Evolutionary conservation across 2,113 vertebrate genomes (phyloP).

Genomic region (Spermophilus dauricus): DNA sequence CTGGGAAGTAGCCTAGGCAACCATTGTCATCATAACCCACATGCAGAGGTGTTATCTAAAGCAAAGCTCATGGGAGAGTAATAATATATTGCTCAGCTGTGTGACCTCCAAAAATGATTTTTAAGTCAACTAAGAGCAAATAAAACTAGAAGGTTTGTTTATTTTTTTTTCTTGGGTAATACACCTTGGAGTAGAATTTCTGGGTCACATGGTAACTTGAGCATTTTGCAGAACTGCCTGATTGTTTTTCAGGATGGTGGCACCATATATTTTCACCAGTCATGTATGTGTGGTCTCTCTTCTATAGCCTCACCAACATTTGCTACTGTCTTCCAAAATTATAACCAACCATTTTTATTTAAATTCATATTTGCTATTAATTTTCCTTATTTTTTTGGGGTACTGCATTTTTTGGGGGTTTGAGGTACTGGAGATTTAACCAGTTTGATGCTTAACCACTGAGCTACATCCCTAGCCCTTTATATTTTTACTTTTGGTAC

Average conservation of each 20-base stretch:
- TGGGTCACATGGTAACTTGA: conserved; percentile 38
- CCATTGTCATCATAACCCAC: neutral
- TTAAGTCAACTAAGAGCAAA: neutral
- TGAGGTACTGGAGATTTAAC: neutral
- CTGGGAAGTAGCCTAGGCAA: neutral
- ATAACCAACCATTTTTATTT: neutral
- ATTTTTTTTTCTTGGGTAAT: neutral
- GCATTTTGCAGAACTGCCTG: conserved; percentile 19
- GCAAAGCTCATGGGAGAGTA: neutral
- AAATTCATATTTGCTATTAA: conserved; percentile 8
- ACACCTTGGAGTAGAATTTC: neutral
- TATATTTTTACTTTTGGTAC: too few species aligned
- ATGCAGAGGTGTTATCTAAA: too few species aligned
- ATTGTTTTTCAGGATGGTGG: neutral
- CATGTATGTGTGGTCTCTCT: neutral
- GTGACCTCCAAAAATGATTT: neutral
- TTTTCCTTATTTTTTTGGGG: neutral
- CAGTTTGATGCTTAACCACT: neutral
- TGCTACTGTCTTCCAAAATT: conserved; percentile 7
- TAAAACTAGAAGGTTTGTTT: neutral
- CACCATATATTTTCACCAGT: conserved; percentile 28
- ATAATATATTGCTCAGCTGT: neutral
- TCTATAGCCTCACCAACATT: neutral
- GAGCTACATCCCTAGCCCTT: too few species aligned
- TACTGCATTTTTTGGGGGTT: too few species aligned